Evolutionary conservation across 2,797 vertebrate genomes (phyloP).

Genomic region (Chelmon rostratus): DNA sequence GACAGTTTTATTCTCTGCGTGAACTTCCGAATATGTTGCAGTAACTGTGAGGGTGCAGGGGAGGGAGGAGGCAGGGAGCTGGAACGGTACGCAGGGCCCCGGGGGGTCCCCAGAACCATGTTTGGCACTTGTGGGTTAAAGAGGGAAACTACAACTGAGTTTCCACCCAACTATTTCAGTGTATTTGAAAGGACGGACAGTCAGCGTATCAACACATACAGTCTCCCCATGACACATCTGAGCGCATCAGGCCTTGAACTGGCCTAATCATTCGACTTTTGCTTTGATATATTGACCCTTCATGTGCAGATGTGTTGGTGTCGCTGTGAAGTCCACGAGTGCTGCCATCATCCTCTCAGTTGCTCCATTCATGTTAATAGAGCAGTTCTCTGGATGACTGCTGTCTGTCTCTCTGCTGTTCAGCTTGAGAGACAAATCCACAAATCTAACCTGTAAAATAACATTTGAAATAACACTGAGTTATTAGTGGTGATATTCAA

Average conservation of each 20-base stretch:
- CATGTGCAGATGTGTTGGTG: slow-evolving; percentile 1
- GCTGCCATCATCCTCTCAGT: background rate
- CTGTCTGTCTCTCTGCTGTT: background rate
- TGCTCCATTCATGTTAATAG: background rate
- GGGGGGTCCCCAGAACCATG: too few relatives aligned
- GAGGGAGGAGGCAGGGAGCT: too few relatives aligned
- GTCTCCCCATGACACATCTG: background rate
- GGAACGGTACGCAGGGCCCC: too few relatives aligned
- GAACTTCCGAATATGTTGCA: background rate
- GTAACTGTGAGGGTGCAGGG: background rate
- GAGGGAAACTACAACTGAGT: background rate
- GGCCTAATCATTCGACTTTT: too few relatives aligned
- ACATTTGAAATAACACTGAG: background rate
- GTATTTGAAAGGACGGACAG: too few relatives aligned
- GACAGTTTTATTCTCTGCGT: background rate
- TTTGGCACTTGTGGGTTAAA: too few relatives aligned
- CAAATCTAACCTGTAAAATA: background rate
- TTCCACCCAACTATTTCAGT: too few relatives aligned
- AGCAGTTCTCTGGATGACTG: background rate
- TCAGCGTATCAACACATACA: background rate
- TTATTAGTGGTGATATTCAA: background rate
- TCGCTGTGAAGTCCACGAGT: background rate
- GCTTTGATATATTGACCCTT: too few relatives aligned
- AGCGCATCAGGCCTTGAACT: background rate
- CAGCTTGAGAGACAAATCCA: background rate